phyloP scores from a whole-genome alignment of 2,113 vertebrate genomes.

The Motacilla tschutschensis region DNA sequence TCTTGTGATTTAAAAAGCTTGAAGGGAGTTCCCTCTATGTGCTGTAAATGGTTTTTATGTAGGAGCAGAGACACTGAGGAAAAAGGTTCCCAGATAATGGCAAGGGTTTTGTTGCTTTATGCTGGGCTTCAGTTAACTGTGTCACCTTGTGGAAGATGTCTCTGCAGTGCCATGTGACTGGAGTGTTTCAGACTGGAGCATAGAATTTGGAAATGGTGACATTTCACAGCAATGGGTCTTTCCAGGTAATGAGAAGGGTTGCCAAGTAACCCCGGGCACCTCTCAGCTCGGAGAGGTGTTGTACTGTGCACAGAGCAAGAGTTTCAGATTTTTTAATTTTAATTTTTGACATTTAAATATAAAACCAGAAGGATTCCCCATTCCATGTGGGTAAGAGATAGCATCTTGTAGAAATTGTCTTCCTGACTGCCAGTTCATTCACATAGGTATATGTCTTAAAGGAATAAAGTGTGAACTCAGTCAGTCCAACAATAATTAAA shows the following conservation, averaged over 20 bases:
- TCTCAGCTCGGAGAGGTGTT: not conserved
- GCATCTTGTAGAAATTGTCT: not conserved
- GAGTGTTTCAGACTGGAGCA: not conserved
- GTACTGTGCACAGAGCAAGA: not conserved
- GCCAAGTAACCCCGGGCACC: not conserved
- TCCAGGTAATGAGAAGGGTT: not conserved
- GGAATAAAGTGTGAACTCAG: not conserved
- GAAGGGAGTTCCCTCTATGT: not conserved
- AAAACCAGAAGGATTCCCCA: not conserved
- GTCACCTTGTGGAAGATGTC: not conserved
- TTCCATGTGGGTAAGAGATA: not conserved
- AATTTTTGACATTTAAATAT: not conserved
- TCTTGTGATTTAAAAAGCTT: not conserved
- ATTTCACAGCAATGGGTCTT: not conserved
- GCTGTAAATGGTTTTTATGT: not conserved
- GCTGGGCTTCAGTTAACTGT: not conserved
- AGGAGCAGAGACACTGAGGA: not conserved
- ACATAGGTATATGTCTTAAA: fast-evolving
- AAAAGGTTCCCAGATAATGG: not conserved
- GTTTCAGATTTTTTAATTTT: not conserved
- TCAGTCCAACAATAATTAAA: not conserved
- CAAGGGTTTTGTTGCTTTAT: not conserved
- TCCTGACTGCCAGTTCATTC: not conserved
- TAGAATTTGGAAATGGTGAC: not conserved
- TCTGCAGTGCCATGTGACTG: not conserved